These are phyloP conservation scores for Drosophila saltans DNA, from an alignment of 1,140 invertebrate species.

Conservation along the genomic window DNA sequence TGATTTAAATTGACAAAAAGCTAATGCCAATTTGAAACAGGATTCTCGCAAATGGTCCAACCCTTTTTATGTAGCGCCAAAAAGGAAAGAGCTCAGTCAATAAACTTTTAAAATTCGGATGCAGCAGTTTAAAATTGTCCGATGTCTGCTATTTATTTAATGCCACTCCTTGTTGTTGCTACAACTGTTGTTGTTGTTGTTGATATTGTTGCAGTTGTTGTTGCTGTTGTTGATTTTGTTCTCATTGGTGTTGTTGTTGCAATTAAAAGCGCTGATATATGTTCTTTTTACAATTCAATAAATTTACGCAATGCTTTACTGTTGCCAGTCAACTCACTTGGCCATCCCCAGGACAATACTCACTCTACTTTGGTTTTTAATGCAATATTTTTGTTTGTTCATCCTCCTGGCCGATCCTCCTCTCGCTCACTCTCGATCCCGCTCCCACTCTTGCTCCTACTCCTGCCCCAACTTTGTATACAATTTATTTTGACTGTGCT, in stretches of 20 bases:
- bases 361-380: slow-evolving; percentile 50
- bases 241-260: slow-evolving; percentile 47
- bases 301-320: slow-evolving; percentile 74
- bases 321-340: slow-evolving; percentile 40
- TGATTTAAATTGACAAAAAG: slow-evolving; percentile 47
- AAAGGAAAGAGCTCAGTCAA: slow-evolving; percentile 45
- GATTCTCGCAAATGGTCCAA: slow-evolving; percentile 29
- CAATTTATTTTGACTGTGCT: slow-evolving; percentile 72
- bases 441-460: not conserved
- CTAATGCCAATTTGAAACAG: slow-evolving; percentile 25
- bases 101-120: slow-evolving; percentile 52
- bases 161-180: slow-evolving; percentile 25
- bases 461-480: not conserved
- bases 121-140: slow-evolving; percentile 55
- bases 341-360: not conserved
- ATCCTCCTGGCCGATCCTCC: slow-evolving; percentile 8
- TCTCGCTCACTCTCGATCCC: slow-evolving; percentile 28
- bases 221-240: slow-evolving; percentile 25
- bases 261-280: slow-evolving; percentile 81
- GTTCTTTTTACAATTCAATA: slow-evolving; percentile 81
- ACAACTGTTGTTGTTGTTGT: slow-evolving; percentile 40
- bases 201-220: slow-evolving; percentile 35
- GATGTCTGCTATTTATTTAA: slow-evolving; percentile 61
- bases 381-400: slow-evolving; percentile 54
- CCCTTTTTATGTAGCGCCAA: slow-evolving; percentile 51